A percentile compares a stretch with the other conserved stretches of the same genome.
Evolutionary conservation across 2,888 invertebrate species (phyloP).

Genomic region (Protodeltote pygarga): DNA sequence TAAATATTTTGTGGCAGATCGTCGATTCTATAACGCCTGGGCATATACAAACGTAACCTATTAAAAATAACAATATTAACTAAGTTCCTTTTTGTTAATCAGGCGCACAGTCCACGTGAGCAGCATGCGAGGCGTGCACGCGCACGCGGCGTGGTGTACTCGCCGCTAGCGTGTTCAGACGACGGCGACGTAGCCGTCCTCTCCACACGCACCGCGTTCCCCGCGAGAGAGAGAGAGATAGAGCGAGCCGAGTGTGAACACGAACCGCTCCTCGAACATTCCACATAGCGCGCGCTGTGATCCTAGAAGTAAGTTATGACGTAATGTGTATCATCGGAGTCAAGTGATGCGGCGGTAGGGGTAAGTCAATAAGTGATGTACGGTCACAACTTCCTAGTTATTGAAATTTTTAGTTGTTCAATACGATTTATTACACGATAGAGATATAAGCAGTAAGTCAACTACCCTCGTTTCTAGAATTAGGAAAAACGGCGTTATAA

Average conservation of each 20-base stretch:
- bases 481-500: slow-evolving; percentile 7
- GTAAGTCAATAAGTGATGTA: slow-evolving; percentile 49
- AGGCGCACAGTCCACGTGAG: slow-evolving; percentile 54
- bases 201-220: slow-evolving; percentile 57
- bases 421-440: slow-evolving; percentile 18
- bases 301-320: slow-evolving; percentile 64
- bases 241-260: slow-evolving; percentile 57
- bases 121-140: slow-evolving; percentile 53
- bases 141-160: slow-evolving; percentile 66
- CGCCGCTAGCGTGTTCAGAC: slow-evolving; percentile 73
- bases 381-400: slow-evolving; percentile 52
- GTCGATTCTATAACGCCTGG: too few species aligned
- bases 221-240: slow-evolving; percentile 48
- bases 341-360: slow-evolving; percentile 39
- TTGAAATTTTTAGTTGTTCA: slow-evolving; percentile 39
- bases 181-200: slow-evolving; percentile 73
- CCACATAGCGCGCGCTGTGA: slow-evolving; percentile 78
- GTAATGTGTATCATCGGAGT: slow-evolving; percentile 33
- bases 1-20: too few species aligned
- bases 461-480: slow-evolving; percentile 24
- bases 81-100: slow-evolving; percentile 15
- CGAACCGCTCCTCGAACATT: slow-evolving; percentile 75
- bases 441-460: slow-evolving; percentile 35
- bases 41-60: too few species aligned
- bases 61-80: neutral